Evolutionary conservation across 1,140 invertebrate species (phyloP), one percentile per base, ranked within the genome.

Genomic region (Samia ricini): DNA sequence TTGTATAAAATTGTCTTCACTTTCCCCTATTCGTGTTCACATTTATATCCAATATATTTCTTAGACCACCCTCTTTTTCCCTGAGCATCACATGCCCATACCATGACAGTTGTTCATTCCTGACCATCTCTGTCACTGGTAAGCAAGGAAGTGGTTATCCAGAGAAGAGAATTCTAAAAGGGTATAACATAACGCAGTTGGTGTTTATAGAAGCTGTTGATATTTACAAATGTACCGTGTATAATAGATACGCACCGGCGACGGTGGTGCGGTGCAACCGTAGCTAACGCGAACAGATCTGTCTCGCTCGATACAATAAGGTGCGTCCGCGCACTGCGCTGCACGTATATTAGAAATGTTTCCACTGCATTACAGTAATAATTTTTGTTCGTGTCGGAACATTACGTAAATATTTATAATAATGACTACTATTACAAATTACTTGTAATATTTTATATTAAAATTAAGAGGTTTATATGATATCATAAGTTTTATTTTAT

Each of bases 211-310:
- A 12, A 15, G 7, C 7, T 4, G 33, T 42, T 42, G 33, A 42
- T 42, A 42, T 42, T 42, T 42, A 42, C n/a, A 42, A 52, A 15
- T 52, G 51, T 22, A 15, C 51, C 20, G 20, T 22, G 51, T 52
- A 52, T 2, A 52, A 23, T 12, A 22, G 19, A 52, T 20, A 52
- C 20, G 51, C 51, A 52, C 22, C 58, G 63, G 55, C 73, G 61
- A 57, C 67, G 61, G 60, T 64, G 72, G 76, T 63, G 63, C 66
- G 72, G 76, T 63, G 63, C 63, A 29, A 72, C 64, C 76, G 79
- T 82, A 70, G 66, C 79, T 78, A 82, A 82, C 74, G 69, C 56
- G 73, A 67, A 80, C 78, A 76, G 76, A 80, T 79, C 72, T 69
- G 70, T 63, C 71, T 57, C 68, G 62, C 49, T 48, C 18, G 24